These are phyloP conservation scores for Nothoprocta perdicaria DNA, from an alignment of 2,113 vertebrate genomes.

Conservation along the genomic window DNA sequence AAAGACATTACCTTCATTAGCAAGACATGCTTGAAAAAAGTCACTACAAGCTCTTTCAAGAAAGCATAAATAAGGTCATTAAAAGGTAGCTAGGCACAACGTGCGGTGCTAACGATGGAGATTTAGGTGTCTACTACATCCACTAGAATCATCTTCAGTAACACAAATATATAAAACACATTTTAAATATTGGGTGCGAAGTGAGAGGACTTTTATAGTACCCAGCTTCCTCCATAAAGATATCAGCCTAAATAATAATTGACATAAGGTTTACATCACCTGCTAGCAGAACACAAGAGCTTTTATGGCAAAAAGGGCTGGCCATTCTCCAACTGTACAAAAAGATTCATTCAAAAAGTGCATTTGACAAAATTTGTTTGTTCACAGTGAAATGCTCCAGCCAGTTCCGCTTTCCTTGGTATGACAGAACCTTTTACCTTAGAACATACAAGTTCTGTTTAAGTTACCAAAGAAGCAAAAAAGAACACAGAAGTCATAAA, in stretches of 20 bases:
- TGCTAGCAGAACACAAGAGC: slow-evolving; percentile 63
- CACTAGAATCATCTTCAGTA: background rate
- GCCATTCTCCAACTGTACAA: slow-evolving; percentile 8
- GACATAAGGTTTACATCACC: slow-evolving; percentile 72
- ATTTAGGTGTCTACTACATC: background rate
- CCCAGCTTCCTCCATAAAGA: slow-evolving; percentile 29
- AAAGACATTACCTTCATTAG: slow-evolving; percentile 8
- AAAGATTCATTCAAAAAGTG: background rate
- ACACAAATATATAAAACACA: background rate
- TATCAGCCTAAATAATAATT: slow-evolving; percentile 77
- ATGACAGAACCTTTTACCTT: background rate
- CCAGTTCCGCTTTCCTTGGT: background rate
- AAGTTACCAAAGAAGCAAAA: background rate
- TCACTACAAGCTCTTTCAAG: background rate
- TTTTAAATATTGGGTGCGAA: background rate
- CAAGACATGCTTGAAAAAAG: background rate
- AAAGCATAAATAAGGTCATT: background rate
- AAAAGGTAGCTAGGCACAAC: background rate
- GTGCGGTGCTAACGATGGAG: rapidly evolving
- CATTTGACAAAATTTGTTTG: background rate
- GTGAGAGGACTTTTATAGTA: background rate
- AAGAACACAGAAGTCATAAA: background rate
- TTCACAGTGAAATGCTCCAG: background rate
- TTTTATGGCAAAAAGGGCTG: slow-evolving; percentile 72
- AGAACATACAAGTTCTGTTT: background rate